Percentiles rank a stretch among this genome's conserved stretches.
These are phyloP conservation scores for Thermophis baileyi DNA, from an alignment of 2,113 vertebrate species.

Conservation along the genomic window DNA sequence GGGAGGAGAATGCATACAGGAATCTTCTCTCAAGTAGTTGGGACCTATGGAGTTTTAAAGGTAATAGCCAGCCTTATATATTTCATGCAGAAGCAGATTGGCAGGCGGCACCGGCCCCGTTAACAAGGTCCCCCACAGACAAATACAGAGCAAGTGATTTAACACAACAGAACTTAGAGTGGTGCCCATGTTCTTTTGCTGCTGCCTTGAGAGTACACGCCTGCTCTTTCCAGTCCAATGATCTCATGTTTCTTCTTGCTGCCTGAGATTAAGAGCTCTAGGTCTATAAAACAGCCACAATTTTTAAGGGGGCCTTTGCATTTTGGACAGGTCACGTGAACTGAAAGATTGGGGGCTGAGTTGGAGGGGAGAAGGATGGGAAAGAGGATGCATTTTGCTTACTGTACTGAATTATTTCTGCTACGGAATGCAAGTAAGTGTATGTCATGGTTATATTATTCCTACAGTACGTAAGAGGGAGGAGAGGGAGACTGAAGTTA, in stretches of 20 bases:
- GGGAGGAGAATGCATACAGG: not conserved
- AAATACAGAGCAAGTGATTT: not conserved
- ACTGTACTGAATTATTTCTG: not conserved
- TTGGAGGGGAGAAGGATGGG: not conserved
- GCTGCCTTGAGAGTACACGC: too few species aligned
- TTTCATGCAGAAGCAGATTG: not conserved
- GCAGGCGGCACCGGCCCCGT: not conserved
- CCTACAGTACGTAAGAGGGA: not conserved
- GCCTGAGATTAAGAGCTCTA: not conserved
- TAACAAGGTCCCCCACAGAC: not conserved
- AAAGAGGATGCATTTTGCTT: not conserved
- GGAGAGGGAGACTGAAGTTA: constrained; percentile 37
- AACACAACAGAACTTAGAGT: not conserved
- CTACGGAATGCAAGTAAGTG: not conserved
- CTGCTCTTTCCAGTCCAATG: not conserved
- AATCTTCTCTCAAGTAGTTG: not conserved
- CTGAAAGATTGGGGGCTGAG: not conserved
- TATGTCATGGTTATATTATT: not conserved
- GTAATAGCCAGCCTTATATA: not conserved
- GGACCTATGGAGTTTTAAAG: not conserved
- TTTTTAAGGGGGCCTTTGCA: not conserved
- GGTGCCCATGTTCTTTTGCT: not conserved
- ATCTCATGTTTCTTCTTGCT: not conserved
- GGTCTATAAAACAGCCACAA: not conserved
- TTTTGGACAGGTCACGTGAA: constrained; percentile 5